Base-by-base conservation (phyloP, 2,113 vertebrate genomes). In the Proterorhinus semilunaris region DNA sequence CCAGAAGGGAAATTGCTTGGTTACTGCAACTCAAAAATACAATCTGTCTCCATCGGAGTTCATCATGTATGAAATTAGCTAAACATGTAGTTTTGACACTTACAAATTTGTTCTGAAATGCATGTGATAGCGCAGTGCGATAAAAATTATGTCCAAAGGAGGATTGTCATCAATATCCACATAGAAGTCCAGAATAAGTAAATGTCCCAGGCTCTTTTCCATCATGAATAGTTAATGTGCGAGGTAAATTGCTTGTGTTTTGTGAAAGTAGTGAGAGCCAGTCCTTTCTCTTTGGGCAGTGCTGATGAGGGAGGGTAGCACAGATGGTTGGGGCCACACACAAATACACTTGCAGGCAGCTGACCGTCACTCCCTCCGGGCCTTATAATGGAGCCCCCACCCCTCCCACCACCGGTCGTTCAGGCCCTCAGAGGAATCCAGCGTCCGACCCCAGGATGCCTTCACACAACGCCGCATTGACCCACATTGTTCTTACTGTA, bases 311-410 rank as follows among this genome's bases (percentile, higher is more conserved):
- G 64, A 57, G 75, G 81, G 68, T 83, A 79, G 74, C 81, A 76
- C 89, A 90, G 87, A 91, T 89, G 87, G 86, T 80, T 73, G 65
- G 83, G 76, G 74, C 81, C 82, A 85, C 81, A 86, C 62, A 79
- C 67, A 76, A 63, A 72, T 50, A 75, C 67, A 74, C 51, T 68
- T 66, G 75, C 69, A 67, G 73, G 65, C 62, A 75, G 77, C 72
- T 84, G 83, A 86, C 80, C 78, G 49, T 61, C 58, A 44, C 42
- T 79, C 83, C 83, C 64, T 46, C 7, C 62, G 77, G 83, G 76
- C 79, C 79, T 65, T 73, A 85, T 83, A 86, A 88, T 79, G 81
- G 84, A 66, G 70, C 62, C 75, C 75, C 53, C 72, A 72, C 72
- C 68, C 71, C 74, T 21, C 53, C 53, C 27, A 5, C 55, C 55